Conservation (phyloP, 2,797 vertebrate species). For the Prunella strophiata region DNA sequence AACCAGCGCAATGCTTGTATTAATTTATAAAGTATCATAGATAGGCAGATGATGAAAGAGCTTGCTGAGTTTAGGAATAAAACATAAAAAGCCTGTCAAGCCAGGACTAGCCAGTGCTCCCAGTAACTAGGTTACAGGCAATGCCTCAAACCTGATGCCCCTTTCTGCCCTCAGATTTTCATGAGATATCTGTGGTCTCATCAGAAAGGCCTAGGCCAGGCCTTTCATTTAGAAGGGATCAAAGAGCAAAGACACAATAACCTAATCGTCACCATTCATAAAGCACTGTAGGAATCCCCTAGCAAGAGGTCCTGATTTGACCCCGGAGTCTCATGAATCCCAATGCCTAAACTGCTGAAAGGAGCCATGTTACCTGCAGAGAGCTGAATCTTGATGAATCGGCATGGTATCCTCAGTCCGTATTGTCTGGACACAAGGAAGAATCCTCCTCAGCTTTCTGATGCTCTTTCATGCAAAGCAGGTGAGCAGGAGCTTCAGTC, state of each 20-base stretch:
- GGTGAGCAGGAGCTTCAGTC: neutral
- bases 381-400: neutral
- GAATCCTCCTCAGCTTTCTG: neutral
- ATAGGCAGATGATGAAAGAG: neutral
- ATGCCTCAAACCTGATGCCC: neutral
- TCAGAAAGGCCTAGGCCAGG: neutral
- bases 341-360: neutral
- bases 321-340: neutral
- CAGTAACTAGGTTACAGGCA: neutral
- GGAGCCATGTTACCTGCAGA: neutral
- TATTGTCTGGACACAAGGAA: neutral
- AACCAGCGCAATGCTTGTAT: neutral
- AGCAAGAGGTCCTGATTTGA: neutral
- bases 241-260: neutral
- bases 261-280: rapidly evolving
- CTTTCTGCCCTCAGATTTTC: neutral
- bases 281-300: neutral
- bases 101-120: neutral
- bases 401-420: rapidly evolving
- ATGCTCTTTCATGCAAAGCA: neutral
- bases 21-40: neutral
- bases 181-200: neutral
- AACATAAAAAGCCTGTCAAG: rapidly evolving
- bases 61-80: neutral
- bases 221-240: neutral